Base-by-base conservation (phyloP, 2,888 invertebrate genomes). In the Yponomeuta malinellus region DNA sequence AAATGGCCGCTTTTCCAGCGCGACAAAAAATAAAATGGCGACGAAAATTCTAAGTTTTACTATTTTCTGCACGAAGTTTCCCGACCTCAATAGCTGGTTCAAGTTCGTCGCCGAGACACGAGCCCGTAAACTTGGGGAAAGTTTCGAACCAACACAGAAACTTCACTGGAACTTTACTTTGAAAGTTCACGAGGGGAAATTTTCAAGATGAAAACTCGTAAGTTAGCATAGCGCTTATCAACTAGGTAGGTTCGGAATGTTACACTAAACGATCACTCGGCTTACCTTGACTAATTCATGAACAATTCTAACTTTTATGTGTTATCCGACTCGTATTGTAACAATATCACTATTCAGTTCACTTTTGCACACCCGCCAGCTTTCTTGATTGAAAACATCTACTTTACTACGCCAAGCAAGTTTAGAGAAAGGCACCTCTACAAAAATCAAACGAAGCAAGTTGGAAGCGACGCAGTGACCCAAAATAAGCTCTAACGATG, bases 1-100 rank as follows among this genome's bases (percentile, higher is more conserved):
- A 93, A 93, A 93, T 93, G 93, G 93, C 93, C 93, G 93, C 93
- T 93, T 93, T 93, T 93, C 93, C 93, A 92, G 91, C 92, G 86
- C 91, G 90, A 92, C 92, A 92, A 92, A 92, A 92, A 92, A 90
- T 93, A 93, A 93, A 92, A 93, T 93, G 92, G 92, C 92, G 92
- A 92, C 92, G 92, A 92, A 92, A 93, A 93, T 92, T 89, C 91
- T 87, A 92, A 92, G 88, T 91, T 90, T 90, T 87, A 91, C 90
- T 90, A 90, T 91, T 91, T 91, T 85, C 90, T 88, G 88, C 76
- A 76, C 82, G 81, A 89, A 89, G 83, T 90, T 90, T 88, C 85
- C 85, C 79, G 78, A 77, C 78, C 81, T 83, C 79, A 79, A 76
- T 78, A 77, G 79, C 74, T 75, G 78, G 76, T 81, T 79, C 80